Conservation (phyloP, 2,888 invertebrate species). For the Thysanoteuthis rhombus region DNA sequence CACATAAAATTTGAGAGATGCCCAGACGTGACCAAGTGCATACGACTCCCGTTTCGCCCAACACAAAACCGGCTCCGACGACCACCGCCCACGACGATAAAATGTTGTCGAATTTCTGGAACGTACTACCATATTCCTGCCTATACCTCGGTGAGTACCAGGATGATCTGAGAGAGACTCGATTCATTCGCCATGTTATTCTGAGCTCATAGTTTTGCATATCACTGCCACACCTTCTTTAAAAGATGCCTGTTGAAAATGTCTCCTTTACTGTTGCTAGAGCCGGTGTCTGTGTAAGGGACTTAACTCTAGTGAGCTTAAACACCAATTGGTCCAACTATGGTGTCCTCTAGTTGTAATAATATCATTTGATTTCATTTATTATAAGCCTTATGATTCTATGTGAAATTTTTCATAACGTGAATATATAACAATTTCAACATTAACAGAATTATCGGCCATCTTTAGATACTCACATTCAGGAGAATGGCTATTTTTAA, state of each 20-base stretch:
- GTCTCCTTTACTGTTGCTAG: background rate
- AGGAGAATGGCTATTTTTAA: no score
- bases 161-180: background rate
- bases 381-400: no score
- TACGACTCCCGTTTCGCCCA: background rate
- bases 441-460: background rate
- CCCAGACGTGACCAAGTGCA: slow-evolving; percentile 25
- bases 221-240: background rate
- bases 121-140: slow-evolving; percentile 24
- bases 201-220: background rate
- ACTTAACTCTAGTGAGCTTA: background rate
- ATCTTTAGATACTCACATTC: no score
- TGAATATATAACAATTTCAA: no score
- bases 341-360: background rate
- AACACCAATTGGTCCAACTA: background rate
- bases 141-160: slow-evolving; percentile 27
- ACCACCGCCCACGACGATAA: background rate
- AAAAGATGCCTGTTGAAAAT: background rate
- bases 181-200: background rate
- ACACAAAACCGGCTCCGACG: background rate
- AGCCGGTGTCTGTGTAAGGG: background rate
- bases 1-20: background rate
- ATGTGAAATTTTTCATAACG: no score
- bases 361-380: background rate
- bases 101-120: background rate